Base-by-base conservation (phyloP, 2,797 vertebrate genomes). In the Pygocentrus nattereri region DNA sequence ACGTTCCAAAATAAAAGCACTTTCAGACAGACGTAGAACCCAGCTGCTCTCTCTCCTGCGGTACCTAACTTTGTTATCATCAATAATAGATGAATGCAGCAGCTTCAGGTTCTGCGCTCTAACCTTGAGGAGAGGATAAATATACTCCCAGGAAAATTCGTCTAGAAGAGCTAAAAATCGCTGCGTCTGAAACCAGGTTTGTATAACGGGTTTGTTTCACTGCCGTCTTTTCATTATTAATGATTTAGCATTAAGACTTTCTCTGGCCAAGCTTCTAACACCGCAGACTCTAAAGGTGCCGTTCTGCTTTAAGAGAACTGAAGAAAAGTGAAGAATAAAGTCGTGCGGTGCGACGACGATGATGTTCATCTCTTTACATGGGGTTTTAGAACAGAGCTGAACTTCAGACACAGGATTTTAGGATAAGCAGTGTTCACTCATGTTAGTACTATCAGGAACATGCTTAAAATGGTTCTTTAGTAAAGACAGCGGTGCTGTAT, bases 141-240 rank as follows among this genome's bases (percentile, higher is more conserved):
- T 74, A 52, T 72, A 78, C 83, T 83, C 59, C 75, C 80, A 77
- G 49, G 21, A 54, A 62, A 67, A 80, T 82, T 56, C 61, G 73
- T 69, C 64, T 15, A 54, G 38, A 56, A 77, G 56, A 30, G 72
- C 62, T 12, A 12, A 81, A 87, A 83, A 78, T 73, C 77, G 65
- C 50, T 54, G 27, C 50, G 73, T 85, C 68, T 71, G 79, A 82
- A 80, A 27, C 23, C 76, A 30, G 74, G 44, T 86, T 85, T 78
- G 80, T 81, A 62, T 78, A 81, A 87, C 80, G 41, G 31, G 44
- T 73, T 59, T 50, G 44, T 69, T 65, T 84, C 64, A 67, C 31
- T 34, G 59, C 61, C 81, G 47, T 64, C 64, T 79, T 41, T 84
- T 78, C 77, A 87, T 86, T 79, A 84, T 85, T 83, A 68, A 87